A percentile compares a stretch with the other conserved stretches of the same genome.
phyloP scores from a whole-genome alignment of 2,797 vertebrate genomes.

The Coluber constrictor region DNA sequence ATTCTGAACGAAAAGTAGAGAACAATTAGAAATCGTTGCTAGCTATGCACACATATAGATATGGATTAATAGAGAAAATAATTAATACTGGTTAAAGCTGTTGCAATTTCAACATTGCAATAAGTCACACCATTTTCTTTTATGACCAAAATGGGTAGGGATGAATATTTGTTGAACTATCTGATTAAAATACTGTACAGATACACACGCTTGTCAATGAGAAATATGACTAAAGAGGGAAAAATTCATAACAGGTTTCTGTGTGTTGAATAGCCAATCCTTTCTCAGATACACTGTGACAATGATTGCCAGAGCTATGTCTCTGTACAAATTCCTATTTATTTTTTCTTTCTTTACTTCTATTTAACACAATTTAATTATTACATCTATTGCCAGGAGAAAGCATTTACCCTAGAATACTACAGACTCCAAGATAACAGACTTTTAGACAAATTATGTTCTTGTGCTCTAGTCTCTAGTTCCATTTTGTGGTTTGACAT shows the following conservation, averaged over 20 bases:
- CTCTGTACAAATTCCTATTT: background rate
- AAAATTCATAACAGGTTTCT: background rate
- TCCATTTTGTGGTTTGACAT: constrained; percentile 1
- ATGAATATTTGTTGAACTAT: background rate
- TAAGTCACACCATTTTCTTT: background rate
- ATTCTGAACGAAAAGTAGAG: background rate
- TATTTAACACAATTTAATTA: background rate
- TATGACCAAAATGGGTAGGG: background rate
- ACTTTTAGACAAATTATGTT: constrained; percentile 4
- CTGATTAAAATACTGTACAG: background rate
- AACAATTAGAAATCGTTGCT: background rate
- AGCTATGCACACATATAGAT: background rate
- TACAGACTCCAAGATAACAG: background rate
- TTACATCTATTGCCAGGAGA: background rate
- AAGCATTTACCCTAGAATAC: background rate
- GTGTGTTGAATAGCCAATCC: background rate
- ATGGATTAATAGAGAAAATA: background rate
- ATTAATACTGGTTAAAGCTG: background rate
- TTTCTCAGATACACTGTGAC: background rate
- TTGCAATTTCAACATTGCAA: background rate
- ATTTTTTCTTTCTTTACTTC: background rate
- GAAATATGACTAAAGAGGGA: background rate
- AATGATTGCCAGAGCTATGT: background rate
- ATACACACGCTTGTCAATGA: background rate
- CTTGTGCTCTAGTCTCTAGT: background rate